Conservation (phyloP, 2,113 vertebrate species). For the Callorhinus ursinus region DNA sequence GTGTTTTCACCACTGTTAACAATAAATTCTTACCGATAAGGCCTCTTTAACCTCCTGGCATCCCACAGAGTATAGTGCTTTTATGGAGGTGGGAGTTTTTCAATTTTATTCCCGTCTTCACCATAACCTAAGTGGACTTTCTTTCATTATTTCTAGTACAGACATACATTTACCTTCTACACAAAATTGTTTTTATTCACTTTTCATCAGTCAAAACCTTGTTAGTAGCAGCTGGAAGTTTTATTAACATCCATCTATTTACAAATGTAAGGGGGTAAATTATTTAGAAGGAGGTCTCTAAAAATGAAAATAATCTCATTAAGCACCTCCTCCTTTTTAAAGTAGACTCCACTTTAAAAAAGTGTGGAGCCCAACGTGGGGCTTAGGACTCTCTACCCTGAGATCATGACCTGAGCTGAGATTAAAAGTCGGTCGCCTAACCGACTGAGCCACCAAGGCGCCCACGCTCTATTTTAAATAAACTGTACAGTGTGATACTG, state of each 20-base stretch:
- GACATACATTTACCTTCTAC: neutral
- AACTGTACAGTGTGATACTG: neutral
- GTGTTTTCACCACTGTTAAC: neutral
- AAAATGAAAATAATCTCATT: conserved; percentile 36
- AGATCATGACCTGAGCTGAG: neutral
- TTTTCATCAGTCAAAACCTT: neutral
- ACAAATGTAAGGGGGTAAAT: neutral
- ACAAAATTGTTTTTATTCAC: neutral
- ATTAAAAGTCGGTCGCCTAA: neutral
- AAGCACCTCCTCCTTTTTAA: neutral
- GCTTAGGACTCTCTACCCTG: neutral
- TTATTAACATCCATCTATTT: conserved; percentile 56
- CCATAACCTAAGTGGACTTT: neutral
- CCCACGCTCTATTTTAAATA: neutral
- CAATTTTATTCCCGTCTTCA: neutral
- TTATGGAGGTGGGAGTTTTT: neutral
- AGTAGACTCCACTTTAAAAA: neutral
- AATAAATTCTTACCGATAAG: conserved; percentile 1
- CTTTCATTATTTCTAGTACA: neutral
- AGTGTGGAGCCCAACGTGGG: neutral
- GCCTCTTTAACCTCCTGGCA: neutral
- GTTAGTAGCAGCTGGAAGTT: neutral
- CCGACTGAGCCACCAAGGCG: neutral
- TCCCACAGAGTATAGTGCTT: neutral
- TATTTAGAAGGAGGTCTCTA: neutral